Conservation (phyloP, 2,797 vertebrate genomes). For the Chaetodon trifasciatus region DNA sequence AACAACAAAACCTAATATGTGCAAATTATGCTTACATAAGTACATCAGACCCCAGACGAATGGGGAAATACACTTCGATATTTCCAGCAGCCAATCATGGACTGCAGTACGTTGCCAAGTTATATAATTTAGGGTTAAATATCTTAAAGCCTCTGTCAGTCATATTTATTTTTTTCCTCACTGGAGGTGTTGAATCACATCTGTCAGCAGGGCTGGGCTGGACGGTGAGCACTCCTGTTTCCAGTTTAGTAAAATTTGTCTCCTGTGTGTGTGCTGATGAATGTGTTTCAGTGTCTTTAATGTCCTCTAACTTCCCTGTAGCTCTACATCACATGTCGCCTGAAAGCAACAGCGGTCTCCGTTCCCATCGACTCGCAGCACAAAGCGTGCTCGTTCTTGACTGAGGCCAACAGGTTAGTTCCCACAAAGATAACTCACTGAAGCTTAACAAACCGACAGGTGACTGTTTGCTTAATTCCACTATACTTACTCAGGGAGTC, state of each 20-base stretch:
- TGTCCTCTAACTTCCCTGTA: conserved; percentile 10
- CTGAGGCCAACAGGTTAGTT: conserved; percentile 69
- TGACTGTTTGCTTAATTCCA: not conserved
- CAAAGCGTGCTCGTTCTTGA: conserved; percentile 78
- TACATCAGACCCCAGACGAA: not conserved
- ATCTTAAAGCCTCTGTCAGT: not conserved
- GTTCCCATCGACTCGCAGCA: conserved; percentile 53
- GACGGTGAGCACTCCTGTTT: not conserved
- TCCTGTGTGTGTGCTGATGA: no score
- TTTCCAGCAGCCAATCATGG: no score
- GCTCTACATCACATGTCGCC: conserved; percentile 78
- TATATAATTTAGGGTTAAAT: no score
- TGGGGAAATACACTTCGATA: no score
- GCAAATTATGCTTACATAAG: not conserved
- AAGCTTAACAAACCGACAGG: not conserved
- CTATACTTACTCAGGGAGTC: not conserved
- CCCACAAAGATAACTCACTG: not conserved
- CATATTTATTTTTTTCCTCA: not conserved
- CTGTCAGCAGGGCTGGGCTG: not conserved
- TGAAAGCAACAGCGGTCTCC: conserved; percentile 60
- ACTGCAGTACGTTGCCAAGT: no score
- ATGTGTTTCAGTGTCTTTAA: not conserved
- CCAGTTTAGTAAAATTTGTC: not conserved
- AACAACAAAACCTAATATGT: not conserved
- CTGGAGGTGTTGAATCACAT: not conserved